phyloP scores from a whole-genome alignment of 2,888 invertebrate genomes.

The Pseudococcus longispinus region DNA sequence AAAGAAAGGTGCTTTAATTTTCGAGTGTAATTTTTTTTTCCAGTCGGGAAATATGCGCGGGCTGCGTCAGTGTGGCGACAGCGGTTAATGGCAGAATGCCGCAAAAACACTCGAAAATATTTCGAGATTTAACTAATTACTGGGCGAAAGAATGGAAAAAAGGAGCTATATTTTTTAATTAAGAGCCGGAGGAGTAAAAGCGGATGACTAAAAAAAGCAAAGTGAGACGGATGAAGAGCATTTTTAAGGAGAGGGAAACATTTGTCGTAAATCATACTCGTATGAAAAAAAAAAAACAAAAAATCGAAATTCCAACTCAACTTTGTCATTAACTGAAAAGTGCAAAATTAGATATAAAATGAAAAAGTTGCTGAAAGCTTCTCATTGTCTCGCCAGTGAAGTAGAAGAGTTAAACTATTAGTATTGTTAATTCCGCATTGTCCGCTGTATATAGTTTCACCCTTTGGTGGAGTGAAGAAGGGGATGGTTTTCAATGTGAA shows the following conservation, averaged over 20 bases:
- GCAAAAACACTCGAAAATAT: conserved; percentile 31
- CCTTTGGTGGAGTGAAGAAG: background rate
- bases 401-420: background rate
- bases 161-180: conserved; percentile 45
- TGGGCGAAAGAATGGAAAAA: conserved; percentile 15
- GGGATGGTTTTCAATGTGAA: background rate
- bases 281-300: conserved; percentile 16
- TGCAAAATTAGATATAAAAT: conserved; percentile 34
- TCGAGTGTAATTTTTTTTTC: conserved; percentile 32
- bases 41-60: background rate
- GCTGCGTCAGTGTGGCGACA: conserved; percentile 29
- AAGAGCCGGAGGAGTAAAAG: conserved; percentile 21
- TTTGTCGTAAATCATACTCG: conserved; percentile 31
- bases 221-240: conserved; percentile 2
- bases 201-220: conserved; percentile 11
- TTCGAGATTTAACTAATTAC: conserved; percentile 40
- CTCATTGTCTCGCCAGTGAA: conserved; percentile 12
- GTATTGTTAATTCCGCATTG: conserved; percentile 15
- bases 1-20: conserved; percentile 44
- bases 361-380: conserved; percentile 37
- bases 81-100: conserved; percentile 33
- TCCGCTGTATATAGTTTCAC: background rate
- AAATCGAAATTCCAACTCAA: conserved; percentile 23
- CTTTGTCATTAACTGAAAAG: conserved; percentile 39
- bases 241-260: conserved; percentile 11